Conservation (phyloP, 2,113 vertebrate species). For the Anarrhichthys ocellatus region DNA sequence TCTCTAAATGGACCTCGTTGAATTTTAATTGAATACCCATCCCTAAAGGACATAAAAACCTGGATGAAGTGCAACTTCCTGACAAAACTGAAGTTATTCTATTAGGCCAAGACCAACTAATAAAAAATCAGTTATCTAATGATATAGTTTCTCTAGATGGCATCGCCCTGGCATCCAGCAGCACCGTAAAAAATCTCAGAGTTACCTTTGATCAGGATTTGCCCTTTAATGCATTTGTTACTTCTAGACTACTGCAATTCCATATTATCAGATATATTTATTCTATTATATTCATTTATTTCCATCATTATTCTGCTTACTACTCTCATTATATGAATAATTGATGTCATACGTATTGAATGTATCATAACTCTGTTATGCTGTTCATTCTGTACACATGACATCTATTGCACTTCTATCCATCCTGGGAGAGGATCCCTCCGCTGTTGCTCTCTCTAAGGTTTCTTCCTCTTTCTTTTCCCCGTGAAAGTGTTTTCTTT, state of each 20-base stretch:
- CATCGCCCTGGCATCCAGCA: neutral
- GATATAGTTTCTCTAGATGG: neutral
- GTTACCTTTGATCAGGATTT: neutral
- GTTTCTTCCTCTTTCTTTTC: neutral
- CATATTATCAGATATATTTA: neutral
- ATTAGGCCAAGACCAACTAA: neutral
- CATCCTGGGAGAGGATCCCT: too few relatives aligned
- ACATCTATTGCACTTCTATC: too few relatives aligned
- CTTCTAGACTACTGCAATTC: neutral
- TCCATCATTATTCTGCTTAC: neutral
- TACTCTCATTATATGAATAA: neutral
- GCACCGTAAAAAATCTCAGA: neutral
- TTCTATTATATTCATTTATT: neutral
- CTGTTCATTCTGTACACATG: neutral
- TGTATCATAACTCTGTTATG: neutral
- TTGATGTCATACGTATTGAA: neutral
- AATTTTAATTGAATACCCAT: too few relatives aligned
- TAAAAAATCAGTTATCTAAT: neutral
- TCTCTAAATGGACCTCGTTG: too few relatives aligned
- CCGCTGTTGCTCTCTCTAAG: neutral
- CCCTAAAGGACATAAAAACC: neutral
- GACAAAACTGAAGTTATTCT: neutral
- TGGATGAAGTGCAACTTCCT: neutral
- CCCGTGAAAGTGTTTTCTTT: too few relatives aligned
- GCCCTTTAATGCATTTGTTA: neutral